Evolutionary conservation across 2,888 invertebrate genomes (phyloP).

Genomic region (Resseliella maxima): DNA sequence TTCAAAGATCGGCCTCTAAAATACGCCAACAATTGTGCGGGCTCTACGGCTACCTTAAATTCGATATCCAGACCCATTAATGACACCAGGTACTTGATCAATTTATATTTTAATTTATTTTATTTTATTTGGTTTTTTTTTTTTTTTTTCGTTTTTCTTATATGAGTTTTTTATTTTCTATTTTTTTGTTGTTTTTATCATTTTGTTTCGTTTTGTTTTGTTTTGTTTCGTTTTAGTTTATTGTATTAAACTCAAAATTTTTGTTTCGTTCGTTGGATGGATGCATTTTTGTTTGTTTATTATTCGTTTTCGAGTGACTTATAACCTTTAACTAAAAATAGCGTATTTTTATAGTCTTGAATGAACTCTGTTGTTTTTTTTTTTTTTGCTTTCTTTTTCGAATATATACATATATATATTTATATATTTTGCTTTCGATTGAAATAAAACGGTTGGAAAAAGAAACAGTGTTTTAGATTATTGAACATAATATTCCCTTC

Average conservation of each 20-base stretch:
- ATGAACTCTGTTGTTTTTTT: not conserved
- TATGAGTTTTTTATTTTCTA: conserved; percentile 56
- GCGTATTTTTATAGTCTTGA: not conserved
- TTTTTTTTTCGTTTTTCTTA: conserved; percentile 15
- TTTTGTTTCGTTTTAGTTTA: conserved; percentile 59
- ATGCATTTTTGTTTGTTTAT: not conserved
- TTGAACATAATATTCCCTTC: not conserved
- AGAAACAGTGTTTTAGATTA: too few species aligned
- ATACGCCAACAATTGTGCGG: conserved; percentile 60
- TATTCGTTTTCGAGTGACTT: not conserved
- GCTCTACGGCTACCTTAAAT: conserved; percentile 61
- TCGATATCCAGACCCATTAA: conserved; percentile 62
- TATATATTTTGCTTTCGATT: too few species aligned
- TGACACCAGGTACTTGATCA: conserved; percentile 62
- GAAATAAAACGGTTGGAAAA: not conserved
- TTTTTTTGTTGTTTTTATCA: conserved; percentile 53
- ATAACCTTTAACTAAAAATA: not conserved
- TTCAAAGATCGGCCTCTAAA: conserved; percentile 64
- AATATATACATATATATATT: not conserved
- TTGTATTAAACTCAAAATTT: conserved; percentile 57
- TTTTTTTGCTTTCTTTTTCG: not conserved
- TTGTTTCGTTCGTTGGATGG: conserved; percentile 13
- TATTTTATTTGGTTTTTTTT: conserved; percentile 31
- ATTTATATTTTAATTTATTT: conserved; percentile 56
- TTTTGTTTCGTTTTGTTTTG: conserved; percentile 38